Conservation (phyloP, 2,113 vertebrate genomes). For the Pampusana beccarii region DNA sequence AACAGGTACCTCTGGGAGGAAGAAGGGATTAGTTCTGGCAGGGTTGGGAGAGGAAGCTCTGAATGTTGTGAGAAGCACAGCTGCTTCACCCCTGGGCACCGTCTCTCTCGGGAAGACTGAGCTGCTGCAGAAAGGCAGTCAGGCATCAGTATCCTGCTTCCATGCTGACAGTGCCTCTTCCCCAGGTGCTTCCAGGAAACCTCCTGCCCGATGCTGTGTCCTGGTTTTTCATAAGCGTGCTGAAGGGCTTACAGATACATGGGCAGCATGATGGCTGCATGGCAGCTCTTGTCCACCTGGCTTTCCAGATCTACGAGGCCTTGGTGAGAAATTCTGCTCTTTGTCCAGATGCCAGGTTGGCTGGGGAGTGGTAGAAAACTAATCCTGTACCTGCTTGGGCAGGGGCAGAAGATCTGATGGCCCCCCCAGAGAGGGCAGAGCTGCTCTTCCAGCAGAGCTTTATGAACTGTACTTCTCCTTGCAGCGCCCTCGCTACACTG, state of each 20-base stretch:
- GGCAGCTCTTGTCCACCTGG: slow-evolving; percentile 86
- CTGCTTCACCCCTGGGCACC: background rate
- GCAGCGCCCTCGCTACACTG: slow-evolving; percentile 89
- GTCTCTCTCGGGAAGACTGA: background rate
- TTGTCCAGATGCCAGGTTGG: background rate
- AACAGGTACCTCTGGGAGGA: slow-evolving; percentile 78
- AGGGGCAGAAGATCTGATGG: background rate
- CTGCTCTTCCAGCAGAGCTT: background rate
- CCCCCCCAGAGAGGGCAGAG: background rate
- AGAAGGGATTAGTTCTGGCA: background rate
- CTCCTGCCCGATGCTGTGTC: slow-evolving; percentile 90
- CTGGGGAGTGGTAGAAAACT: background rate
- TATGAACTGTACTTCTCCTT: background rate
- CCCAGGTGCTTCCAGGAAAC: slow-evolving; percentile 84
- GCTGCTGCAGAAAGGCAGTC: background rate
- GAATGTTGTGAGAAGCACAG: background rate
- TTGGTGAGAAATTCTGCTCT: slow-evolving; percentile 78
- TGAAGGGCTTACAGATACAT: slow-evolving; percentile 88
- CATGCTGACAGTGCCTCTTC: slow-evolving; percentile 9
- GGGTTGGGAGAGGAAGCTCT: background rate
- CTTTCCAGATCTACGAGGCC: slow-evolving; percentile 93
- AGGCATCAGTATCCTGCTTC: background rate
- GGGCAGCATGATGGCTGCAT: slow-evolving; percentile 95
- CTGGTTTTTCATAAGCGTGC: slow-evolving; percentile 91
- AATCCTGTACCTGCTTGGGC: background rate